These are phyloP conservation scores for Pegoplata infirma DNA, from an alignment of 2,888 invertebrate genomes.

Conservation along the genomic window DNA sequence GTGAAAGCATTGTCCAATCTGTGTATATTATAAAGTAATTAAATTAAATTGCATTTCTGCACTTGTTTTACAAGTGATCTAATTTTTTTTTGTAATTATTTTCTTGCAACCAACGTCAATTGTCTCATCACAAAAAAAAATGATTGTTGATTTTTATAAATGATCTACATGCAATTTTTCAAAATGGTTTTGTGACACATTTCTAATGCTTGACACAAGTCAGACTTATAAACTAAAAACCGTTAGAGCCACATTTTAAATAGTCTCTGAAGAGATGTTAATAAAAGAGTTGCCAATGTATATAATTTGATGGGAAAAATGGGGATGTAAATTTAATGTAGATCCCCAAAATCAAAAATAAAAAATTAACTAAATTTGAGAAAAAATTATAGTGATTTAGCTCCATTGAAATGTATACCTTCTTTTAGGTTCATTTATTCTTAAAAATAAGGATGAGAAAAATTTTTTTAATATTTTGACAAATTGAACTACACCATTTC, in stretches of 20 bases:
- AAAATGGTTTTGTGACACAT: slow-evolving; percentile 55
- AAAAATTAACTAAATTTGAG: no score
- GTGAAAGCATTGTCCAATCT: slow-evolving; percentile 37
- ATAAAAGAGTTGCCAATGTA: slow-evolving; percentile 9
- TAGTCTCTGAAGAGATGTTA: not conserved
- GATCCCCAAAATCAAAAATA: no score
- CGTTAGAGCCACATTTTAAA: slow-evolving; percentile 16
- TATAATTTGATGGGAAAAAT: not conserved
- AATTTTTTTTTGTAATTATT: slow-evolving; percentile 8
- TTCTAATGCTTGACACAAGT: slow-evolving; percentile 24
- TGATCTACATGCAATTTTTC: slow-evolving; percentile 37
- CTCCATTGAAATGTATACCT: no score
- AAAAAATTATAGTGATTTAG: no score
- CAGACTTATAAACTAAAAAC: slow-evolving; percentile 15
- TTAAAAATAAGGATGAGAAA: no score
- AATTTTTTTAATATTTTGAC: no score
- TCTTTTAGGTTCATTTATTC: no score
- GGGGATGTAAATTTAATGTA: no score
- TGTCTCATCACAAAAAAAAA: slow-evolving; percentile 21
- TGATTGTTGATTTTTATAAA: slow-evolving; percentile 17
- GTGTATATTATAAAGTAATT: slow-evolving; percentile 22
- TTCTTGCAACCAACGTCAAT: slow-evolving; percentile 5
- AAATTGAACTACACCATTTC: no score
- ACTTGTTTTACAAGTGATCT: slow-evolving; percentile 55
- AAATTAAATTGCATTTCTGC: slow-evolving; percentile 38